Percentiles rank a stretch among this genome's conserved stretches.
Conservation (phyloP, 1,140 invertebrate genomes). For the Platorchestia sp. region DNA sequence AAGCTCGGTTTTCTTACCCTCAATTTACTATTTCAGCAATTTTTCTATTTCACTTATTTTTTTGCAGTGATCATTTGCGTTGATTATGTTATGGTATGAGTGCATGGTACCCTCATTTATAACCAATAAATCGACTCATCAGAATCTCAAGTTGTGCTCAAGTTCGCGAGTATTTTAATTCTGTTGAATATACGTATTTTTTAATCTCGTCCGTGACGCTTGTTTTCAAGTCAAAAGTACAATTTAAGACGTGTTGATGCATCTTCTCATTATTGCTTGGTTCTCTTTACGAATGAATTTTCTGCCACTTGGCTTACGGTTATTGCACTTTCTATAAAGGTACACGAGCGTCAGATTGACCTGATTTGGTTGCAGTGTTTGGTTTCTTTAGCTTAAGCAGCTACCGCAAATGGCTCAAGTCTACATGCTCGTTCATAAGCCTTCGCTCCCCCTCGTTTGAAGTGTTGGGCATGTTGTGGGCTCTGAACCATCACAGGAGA, state of each 20-base stretch:
- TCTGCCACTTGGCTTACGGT: not conserved
- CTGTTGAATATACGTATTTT: not conserved
- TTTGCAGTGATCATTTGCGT: not conserved
- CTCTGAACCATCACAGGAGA: not conserved
- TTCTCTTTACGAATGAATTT: not conserved
- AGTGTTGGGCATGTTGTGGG: not conserved
- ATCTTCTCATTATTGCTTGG: not conserved
- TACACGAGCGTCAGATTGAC: not conserved
- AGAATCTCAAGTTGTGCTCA: not conserved
- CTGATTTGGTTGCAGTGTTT: not conserved
- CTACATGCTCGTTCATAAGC: not conserved
- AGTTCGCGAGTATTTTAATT: not conserved
- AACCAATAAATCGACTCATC: not conserved
- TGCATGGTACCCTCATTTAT: not conserved
- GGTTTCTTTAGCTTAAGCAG: not conserved
- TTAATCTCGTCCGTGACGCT: not conserved
- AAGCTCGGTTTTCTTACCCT: not conserved
- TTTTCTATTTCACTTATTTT: not conserved
- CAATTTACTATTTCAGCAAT: not conserved
- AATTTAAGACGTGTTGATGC: not conserved
- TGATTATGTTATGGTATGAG: not conserved
- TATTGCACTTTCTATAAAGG: not conserved
- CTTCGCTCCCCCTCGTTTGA: not conserved
- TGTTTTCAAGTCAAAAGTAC: not conserved
- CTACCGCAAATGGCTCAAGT: not conserved